phyloP scores from a whole-genome alignment of 2,888 invertebrate species.

The Dichetophora obliterata region DNA sequence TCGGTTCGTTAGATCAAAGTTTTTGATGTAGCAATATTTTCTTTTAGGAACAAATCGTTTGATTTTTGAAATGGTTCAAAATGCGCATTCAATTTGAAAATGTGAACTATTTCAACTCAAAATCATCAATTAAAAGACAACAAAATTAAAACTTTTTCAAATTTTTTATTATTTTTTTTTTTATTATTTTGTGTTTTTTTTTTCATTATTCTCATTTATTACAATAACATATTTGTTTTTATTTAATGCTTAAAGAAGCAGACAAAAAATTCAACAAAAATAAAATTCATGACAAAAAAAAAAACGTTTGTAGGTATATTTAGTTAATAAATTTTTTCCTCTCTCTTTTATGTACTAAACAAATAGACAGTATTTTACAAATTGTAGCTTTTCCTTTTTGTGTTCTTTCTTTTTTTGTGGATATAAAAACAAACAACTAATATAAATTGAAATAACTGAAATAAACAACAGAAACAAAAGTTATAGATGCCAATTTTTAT shows the following conservation, averaged over 20 bases:
- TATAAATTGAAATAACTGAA: too few relatives aligned
- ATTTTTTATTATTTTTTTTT: neutral
- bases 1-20: neutral
- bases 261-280: constrained; percentile 12
- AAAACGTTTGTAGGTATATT: neutral
- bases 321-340: too few relatives aligned
- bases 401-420: too few relatives aligned
- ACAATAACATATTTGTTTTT: constrained; percentile 17
- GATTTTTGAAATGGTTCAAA: constrained; percentile 4
- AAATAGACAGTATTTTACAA: too few relatives aligned
- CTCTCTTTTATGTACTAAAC: too few relatives aligned
- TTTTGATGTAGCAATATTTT: neutral
- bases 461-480: neutral
- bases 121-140: neutral
- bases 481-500: neutral
- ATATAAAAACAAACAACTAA: too few relatives aligned
- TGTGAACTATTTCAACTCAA: too few relatives aligned
- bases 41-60: constrained; percentile 11
- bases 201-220: constrained; percentile 16
- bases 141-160: neutral
- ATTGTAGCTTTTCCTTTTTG: too few relatives aligned
- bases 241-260: constrained; percentile 27
- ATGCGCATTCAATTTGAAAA: neutral
- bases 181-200: neutral
- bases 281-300: neutral